Conservation (phyloP, 2,888 invertebrate species). For the Chrysolina haemoptera region DNA sequence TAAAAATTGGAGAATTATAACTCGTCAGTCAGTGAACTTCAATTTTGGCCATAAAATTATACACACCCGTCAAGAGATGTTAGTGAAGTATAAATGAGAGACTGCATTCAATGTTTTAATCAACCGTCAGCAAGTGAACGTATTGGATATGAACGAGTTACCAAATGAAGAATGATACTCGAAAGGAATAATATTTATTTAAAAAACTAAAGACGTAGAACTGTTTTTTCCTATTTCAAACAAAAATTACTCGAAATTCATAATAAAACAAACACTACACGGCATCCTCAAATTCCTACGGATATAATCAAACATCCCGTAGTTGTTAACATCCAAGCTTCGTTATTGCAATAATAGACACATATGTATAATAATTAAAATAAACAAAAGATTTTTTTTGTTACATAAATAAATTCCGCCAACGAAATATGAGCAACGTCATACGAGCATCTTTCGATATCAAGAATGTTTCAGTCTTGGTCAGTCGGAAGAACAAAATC, state of each 20-base stretch:
- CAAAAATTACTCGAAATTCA: neutral
- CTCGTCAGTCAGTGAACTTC: too few relatives aligned
- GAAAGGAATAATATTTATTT: neutral
- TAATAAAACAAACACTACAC: neutral
- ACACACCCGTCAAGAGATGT: too few relatives aligned
- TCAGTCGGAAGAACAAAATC: neutral
- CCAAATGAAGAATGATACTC: neutral
- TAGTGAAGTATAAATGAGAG: too few relatives aligned
- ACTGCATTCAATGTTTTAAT: too few relatives aligned
- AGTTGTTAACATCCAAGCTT: neutral
- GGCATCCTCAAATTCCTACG: neutral
- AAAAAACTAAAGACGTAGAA: neutral
- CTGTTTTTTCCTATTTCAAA: too few relatives aligned
- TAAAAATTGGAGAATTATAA: too few relatives aligned
- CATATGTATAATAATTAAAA: constrained; percentile 36
- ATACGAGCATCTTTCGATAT: constrained; percentile 6
- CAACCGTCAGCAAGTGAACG: too few relatives aligned
- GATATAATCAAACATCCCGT: constrained; percentile 19
- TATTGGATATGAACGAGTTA: too few relatives aligned
- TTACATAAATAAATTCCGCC: constrained; percentile 34
- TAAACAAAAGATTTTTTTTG: constrained; percentile 37
- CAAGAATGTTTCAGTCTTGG: constrained; percentile 20
- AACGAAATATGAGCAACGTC: constrained; percentile 33
- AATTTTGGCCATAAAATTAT: too few relatives aligned
- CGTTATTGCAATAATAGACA: neutral